These are phyloP conservation scores for Motacilla alba DNA, from an alignment of 2,113 vertebrate genomes.

Conservation along the genomic window DNA sequence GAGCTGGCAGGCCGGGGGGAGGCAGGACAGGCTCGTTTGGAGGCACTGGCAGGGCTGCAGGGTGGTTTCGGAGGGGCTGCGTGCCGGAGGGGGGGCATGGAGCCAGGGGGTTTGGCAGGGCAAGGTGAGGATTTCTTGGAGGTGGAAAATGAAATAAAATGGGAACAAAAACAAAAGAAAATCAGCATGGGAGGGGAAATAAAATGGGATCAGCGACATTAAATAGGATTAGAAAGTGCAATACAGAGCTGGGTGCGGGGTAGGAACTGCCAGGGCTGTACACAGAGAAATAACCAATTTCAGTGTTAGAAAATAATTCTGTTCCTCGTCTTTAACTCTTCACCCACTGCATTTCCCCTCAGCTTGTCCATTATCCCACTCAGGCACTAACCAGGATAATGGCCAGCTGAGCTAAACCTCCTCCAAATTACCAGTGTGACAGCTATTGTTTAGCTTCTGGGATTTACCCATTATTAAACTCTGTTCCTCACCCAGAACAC, in stretches of 20 bases:
- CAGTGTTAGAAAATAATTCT: background rate
- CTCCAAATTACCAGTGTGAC: background rate
- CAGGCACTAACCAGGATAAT: background rate
- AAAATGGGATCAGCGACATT: accelerated
- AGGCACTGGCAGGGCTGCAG: conserved; percentile 67
- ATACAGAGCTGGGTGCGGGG: background rate
- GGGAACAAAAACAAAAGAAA: background rate
- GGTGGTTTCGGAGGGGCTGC: conserved; percentile 75
- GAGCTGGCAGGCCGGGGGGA: conserved; percentile 70
- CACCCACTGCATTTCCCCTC: background rate
- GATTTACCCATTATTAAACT: background rate
- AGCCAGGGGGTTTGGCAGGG: conserved; percentile 73
- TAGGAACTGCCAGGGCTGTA: background rate
- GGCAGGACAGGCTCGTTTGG: conserved; percentile 74
- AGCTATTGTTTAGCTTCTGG: background rate
- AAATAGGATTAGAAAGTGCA: conserved; percentile 29
- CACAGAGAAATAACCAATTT: background rate
- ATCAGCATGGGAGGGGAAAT: conserved; percentile 46
- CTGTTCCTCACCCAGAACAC: background rate
- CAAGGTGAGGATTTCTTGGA: conserved; percentile 82
- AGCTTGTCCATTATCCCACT: background rate
- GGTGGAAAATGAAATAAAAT: conserved; percentile 69
- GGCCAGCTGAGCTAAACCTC: background rate
- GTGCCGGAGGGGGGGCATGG: conserved; percentile 75
- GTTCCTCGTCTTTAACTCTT: background rate